Percentiles rank a stretch among this genome's conserved stretches.
Evolutionary conservation across 92 coral and sea anemone genomes (phyloP).

Genomic region (Desmophyllum pertusum): DNA sequence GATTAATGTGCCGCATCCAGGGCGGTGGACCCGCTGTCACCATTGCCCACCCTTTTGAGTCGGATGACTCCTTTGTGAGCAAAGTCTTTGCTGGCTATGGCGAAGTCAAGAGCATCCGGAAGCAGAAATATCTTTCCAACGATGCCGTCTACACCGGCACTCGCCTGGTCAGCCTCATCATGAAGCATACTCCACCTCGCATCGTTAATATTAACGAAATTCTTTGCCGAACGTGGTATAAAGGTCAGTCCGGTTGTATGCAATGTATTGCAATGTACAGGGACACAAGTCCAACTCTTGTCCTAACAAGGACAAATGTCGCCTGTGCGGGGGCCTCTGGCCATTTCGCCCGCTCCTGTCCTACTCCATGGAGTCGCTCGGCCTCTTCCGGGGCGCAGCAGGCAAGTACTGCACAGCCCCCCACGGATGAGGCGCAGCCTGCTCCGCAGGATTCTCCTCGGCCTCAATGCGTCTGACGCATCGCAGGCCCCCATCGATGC

Average conservation of each 20-base stretch:
- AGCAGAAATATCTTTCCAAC: background rate
- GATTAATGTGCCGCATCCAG: too few species aligned
- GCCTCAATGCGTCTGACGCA: too few species aligned
- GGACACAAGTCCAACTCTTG: background rate
- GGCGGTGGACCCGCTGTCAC: too few species aligned
- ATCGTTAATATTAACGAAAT: background rate
- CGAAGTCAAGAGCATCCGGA: too few species aligned
- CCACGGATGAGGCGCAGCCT: too few species aligned
- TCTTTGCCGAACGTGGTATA: background rate
- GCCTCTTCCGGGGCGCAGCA: too few species aligned
- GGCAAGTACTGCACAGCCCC: too few species aligned
- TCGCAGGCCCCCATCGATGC: too few species aligned
- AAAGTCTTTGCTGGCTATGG: too few species aligned
- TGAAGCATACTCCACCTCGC: background rate
- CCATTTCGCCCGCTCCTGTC: background rate
- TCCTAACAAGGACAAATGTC: background rate
- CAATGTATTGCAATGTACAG: background rate
- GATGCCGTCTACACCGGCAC: background rate
- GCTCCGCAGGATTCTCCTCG: too few species aligned
- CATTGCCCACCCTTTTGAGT: too few species aligned
- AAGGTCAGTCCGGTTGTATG: background rate
- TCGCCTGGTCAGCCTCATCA: background rate
- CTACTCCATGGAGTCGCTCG: background rate
- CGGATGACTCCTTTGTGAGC: too few species aligned
- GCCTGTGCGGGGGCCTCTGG: background rate